These are phyloP conservation scores for Chloroceryle aenea DNA, from an alignment of 2,113 vertebrate species.

Conservation along the genomic window DNA sequence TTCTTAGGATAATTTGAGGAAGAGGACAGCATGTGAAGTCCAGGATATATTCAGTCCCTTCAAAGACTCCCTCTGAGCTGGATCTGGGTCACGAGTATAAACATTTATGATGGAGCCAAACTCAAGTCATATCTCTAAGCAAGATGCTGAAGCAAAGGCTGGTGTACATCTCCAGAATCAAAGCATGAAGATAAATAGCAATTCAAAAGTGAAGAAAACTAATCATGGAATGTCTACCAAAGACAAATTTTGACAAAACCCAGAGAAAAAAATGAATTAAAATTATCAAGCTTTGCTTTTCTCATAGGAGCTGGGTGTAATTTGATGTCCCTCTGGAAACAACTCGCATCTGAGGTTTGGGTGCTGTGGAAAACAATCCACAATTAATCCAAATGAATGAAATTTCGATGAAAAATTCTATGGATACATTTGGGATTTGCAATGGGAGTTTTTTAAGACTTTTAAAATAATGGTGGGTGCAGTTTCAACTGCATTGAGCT, in stretches of 20 bases:
- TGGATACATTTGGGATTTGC: not conserved
- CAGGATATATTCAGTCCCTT: not conserved
- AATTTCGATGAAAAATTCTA: not conserved
- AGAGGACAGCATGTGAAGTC: not conserved
- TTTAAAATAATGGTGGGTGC: not conserved
- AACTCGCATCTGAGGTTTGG: not conserved
- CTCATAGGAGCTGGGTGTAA: accelerated
- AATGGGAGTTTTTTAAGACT: not conserved
- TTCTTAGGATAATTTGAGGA: not conserved
- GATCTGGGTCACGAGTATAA: not conserved
- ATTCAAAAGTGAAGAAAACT: not conserved
- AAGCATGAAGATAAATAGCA: not conserved
- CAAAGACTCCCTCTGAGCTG: not conserved
- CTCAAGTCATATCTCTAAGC: not conserved
- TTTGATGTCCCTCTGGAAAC: not conserved
- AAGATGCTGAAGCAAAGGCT: not conserved
- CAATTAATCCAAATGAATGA: not conserved
- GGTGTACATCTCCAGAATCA: accelerated
- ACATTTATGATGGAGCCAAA: not conserved
- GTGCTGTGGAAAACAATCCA: not conserved
- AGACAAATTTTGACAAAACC: not conserved
- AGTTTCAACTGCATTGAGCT: not conserved
- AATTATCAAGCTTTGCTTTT: not conserved
- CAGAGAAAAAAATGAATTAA: not conserved
- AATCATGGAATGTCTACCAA: not conserved